phyloP scores from a whole-genome alignment of 2,797 vertebrate species.

The Hyperoplus immaculatus region DNA sequence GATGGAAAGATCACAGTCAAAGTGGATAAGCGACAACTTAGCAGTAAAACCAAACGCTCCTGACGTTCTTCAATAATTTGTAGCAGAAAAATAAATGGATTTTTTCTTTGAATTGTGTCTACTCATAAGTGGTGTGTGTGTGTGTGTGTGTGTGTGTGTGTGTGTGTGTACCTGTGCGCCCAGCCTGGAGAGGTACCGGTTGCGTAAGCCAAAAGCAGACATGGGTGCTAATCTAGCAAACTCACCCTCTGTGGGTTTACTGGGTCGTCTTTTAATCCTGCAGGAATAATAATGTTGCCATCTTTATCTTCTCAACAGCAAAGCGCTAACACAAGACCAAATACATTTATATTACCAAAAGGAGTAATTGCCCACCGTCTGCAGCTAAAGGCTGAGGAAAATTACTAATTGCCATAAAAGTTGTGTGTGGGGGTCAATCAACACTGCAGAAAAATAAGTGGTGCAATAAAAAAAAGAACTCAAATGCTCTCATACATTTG shows the following conservation, averaged over 20 bases:
- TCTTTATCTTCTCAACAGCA: slow-evolving; percentile 48
- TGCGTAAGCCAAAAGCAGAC: slow-evolving; percentile 87
- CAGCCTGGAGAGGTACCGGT: slow-evolving; percentile 90
- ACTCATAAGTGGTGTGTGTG: not conserved
- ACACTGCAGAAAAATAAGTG: too few relatives aligned
- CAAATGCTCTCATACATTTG: slow-evolving; percentile 9
- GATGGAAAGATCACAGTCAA: not conserved
- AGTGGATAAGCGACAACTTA: slow-evolving; percentile 1
- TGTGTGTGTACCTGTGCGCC: slow-evolving; percentile 84
- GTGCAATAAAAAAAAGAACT: not conserved
- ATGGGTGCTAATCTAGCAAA: slow-evolving; percentile 81
- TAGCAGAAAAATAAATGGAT: slow-evolving; percentile 28
- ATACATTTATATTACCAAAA: slow-evolving; percentile 19
- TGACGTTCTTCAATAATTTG: not conserved
- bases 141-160: not conserved
- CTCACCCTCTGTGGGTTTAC: slow-evolving; percentile 71
- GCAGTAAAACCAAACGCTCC: slow-evolving; percentile 6
- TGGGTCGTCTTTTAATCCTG: slow-evolving; percentile 70
- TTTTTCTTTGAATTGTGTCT: slow-evolving; percentile 31
- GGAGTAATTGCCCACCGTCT: slow-evolving; percentile 15
- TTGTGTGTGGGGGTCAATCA: not conserved
- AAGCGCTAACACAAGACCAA: slow-evolving; percentile 20
- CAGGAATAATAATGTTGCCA: slow-evolving; percentile 46
- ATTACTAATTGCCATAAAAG: not conserved
- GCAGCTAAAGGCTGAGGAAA: slow-evolving; percentile 6